Evolutionary conservation across 2,888 invertebrate species (phyloP).

Genomic region (Yponomeuta malinellus): DNA sequence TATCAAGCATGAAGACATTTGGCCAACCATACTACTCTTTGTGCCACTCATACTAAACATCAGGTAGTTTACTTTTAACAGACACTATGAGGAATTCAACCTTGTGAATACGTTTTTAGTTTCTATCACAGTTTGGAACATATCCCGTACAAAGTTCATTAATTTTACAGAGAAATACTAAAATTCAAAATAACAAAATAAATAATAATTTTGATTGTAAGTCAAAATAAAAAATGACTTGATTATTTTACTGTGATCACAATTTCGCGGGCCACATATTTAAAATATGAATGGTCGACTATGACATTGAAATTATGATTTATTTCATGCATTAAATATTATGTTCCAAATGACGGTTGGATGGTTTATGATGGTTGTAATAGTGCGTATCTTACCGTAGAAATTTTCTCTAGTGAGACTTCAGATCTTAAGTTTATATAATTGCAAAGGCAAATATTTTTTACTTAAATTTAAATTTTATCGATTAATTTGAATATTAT

Average conservation of each 20-base stretch:
- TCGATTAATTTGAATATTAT: constrained; percentile 4
- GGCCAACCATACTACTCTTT: constrained; percentile 44
- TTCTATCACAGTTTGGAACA: background rate
- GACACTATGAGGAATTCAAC: background rate
- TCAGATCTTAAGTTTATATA: constrained; percentile 9
- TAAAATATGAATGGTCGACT: no score
- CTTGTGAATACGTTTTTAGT: background rate
- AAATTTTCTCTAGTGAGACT: background rate
- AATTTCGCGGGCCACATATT: no score
- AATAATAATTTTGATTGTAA: background rate
- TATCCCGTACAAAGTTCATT: background rate
- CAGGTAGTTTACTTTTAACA: constrained; percentile 48
- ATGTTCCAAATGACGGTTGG: no score
- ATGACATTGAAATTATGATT: no score
- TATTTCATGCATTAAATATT: no score
- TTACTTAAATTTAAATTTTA: background rate
- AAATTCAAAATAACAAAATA: background rate
- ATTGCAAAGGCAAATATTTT: constrained; percentile 22
- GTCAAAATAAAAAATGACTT: no score
- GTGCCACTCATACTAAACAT: constrained; percentile 41
- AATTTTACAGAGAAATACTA: background rate
- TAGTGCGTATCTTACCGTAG: no score
- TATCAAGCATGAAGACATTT: constrained; percentile 34
- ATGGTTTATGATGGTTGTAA: no score
- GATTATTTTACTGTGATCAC: no score